Base-by-base conservation (phyloP, 1,140 invertebrate species). In the Bombus consobrinus region DNA sequence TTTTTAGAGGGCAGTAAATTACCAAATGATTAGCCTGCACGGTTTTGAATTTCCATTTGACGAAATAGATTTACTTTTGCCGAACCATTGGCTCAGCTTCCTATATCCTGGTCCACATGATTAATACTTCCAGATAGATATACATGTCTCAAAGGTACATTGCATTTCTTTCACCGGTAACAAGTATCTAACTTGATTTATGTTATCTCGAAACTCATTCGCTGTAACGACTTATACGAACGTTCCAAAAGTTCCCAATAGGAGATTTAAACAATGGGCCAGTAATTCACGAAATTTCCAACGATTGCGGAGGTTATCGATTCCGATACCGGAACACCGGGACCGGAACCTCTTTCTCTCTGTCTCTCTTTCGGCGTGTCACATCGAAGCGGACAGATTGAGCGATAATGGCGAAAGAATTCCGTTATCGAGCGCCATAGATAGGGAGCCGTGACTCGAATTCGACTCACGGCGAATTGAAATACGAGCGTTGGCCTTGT, bases 401-500 rank as follows among this genome's bases (percentile, higher is more conserved):
- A 64, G 59, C 83, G 77, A 80, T 80, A 76, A 47, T 28, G 85
- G 86, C 9, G 87, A 91, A 92, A 91, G 71, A 89, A 92, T 92
- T 92, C 88, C 88, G 88, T 93, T 92, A 91, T 92, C 89, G 89
- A 91, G 84, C 88, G 79, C 81, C 87, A 69, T 75, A 81, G 81
- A 87, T 88, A 89, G 68, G 39, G 41, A 79, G 18, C 69, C 73
- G 66, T 78, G 90, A 88, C 90, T 93, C 90, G 91, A 93, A 93
- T 93, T 92, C 90, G 92, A 92, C 88, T 88, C 92, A 69, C 74
- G 85, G 71, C 80, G 91, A 91, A 92, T 93, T 90, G 93, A 93
- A 93, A 93, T 93, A 91, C 90, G 91, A 93, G 90, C 83, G 87
- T 68, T 88, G 92, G 88, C 90, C 92, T 93, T 93, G 90, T 90